phyloP scores from a whole-genome alignment of 2,888 invertebrate species.

The Lamproptera curius region DNA sequence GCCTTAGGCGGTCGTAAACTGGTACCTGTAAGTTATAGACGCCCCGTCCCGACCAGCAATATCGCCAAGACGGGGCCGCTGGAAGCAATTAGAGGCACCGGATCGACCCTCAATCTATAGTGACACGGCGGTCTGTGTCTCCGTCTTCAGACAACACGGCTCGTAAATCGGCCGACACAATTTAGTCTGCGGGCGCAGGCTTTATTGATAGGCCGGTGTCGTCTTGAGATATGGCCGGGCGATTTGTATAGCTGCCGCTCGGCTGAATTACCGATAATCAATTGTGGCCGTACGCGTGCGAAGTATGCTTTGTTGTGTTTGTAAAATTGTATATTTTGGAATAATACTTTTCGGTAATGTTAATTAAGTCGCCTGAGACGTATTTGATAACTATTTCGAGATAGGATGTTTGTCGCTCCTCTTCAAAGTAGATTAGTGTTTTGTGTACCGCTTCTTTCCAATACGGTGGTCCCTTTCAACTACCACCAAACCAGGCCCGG shows the following conservation, averaged over 20 bases:
- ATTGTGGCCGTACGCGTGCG: constrained; percentile 31
- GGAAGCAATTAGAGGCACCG: constrained; percentile 17
- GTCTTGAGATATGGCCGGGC: constrained; percentile 58
- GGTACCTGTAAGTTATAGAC: too few species aligned
- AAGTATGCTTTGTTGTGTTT: too few species aligned
- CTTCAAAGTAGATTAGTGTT: too few species aligned
- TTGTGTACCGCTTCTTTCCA: too few species aligned
- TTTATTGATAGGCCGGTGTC: constrained; percentile 71
- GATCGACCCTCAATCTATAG: constrained; percentile 27
- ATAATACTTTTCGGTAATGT: too few species aligned
- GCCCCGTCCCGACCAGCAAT: background rate
- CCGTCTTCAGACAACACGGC: constrained; percentile 28
- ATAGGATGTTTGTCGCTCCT: too few species aligned
- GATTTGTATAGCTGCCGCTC: constrained; percentile 43
- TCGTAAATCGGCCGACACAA: constrained; percentile 37
- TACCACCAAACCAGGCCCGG: too few species aligned
- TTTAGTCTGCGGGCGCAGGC: constrained; percentile 32
- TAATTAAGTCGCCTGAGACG: too few species aligned
- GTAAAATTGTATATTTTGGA: too few species aligned
- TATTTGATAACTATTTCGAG: too few species aligned
- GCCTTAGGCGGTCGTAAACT: too few species aligned
- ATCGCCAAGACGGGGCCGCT: constrained; percentile 10
- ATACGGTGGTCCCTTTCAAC: too few species aligned
- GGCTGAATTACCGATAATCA: constrained; percentile 39
- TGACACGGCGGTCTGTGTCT: constrained; percentile 23